These are phyloP conservation scores for Heterochromis multidens DNA, from an alignment of 2,113 vertebrate species.

Conservation along the genomic window DNA sequence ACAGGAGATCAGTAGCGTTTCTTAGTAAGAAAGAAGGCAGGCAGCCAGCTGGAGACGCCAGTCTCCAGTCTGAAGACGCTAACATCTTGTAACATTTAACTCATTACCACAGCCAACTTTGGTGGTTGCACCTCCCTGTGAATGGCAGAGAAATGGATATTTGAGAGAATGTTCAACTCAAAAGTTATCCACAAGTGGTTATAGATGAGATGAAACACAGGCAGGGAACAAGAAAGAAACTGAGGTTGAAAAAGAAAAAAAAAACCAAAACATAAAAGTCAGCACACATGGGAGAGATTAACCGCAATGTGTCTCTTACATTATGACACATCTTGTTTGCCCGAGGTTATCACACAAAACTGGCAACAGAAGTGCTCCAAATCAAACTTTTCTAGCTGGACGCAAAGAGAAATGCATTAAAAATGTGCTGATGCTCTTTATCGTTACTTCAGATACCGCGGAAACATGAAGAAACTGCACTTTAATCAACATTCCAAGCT, in stretches of 20 bases:
- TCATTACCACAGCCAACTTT: background rate
- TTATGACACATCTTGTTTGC: background rate
- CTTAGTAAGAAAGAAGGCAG: background rate
- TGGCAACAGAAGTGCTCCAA: background rate
- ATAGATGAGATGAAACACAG: background rate
- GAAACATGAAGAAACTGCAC: constrained; percentile 5
- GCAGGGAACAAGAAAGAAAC: background rate
- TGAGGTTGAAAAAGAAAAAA: background rate
- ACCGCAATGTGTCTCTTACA: background rate
- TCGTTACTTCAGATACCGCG: background rate
- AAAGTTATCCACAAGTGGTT: background rate
- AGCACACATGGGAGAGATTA: constrained; percentile 40
- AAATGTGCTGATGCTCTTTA: background rate
- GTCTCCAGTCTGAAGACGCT: background rate
- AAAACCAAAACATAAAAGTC: background rate
- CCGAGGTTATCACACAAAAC: background rate
- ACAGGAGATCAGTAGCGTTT: constrained; percentile 22
- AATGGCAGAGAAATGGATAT: background rate
- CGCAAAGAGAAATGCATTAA: background rate
- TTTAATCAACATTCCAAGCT: constrained; percentile 13
- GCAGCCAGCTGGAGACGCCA: background rate
- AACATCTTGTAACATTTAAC: constrained; percentile 23
- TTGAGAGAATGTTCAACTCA: background rate
- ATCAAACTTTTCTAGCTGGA: background rate
- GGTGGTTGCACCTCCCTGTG: background rate